phyloP scores from a whole-genome alignment of 2,113 vertebrate species.

The Hipposideros armiger region DNA sequence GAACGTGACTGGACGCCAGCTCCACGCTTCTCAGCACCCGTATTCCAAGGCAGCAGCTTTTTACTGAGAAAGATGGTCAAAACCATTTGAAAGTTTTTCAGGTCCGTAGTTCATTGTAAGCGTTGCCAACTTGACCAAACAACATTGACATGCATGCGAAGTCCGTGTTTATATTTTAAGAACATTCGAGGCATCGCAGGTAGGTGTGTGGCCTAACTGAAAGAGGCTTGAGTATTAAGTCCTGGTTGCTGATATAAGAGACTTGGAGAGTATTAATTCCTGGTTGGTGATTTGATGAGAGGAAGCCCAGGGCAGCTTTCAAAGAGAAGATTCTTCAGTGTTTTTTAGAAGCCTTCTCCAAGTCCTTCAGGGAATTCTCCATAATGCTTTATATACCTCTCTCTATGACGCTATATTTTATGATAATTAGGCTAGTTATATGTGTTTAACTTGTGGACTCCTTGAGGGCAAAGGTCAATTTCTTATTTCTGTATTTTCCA shows the following conservation, averaged over 20 bases:
- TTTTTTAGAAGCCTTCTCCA: neutral
- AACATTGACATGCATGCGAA: neutral
- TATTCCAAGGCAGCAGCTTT: conserved; percentile 18
- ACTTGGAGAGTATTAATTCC: neutral
- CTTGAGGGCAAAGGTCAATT: neutral
- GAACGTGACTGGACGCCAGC: conserved; percentile 2
- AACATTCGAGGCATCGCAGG: neutral
- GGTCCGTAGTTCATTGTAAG: neutral
- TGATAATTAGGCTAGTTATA: neutral
- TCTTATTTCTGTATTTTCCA: neutral
- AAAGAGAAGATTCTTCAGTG: neutral
- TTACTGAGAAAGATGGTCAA: neutral
- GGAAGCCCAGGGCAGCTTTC: neutral
- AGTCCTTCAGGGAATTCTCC: neutral
- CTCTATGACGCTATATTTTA: neutral
- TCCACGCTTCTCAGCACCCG: neutral
- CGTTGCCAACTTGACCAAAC: conserved; percentile 36
- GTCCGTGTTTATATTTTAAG: neutral
- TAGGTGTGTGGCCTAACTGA: neutral
- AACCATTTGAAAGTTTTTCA: conserved; percentile 11
- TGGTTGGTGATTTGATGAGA: neutral
- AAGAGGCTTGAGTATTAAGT: neutral
- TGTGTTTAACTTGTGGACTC: neutral
- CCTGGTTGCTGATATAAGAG: neutral
- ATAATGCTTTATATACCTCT: neutral